Base-by-base conservation (phyloP, 1,140 invertebrate genomes). In the Batillaria attramentaria region DNA sequence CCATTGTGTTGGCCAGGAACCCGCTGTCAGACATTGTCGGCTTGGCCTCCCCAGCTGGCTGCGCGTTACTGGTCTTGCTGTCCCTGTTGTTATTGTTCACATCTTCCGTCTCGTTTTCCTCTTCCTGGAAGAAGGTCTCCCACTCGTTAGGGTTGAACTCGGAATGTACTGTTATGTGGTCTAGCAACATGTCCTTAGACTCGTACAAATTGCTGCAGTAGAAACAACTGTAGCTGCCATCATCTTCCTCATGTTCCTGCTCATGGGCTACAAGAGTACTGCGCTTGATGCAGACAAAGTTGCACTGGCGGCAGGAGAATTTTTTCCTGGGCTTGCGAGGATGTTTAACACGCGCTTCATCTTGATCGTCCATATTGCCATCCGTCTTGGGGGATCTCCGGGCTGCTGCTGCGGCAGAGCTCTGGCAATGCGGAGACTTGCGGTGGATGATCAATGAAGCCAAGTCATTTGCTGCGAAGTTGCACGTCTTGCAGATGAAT, bases 401-500 rank as follows among this genome's bases (percentile, higher is more conserved):
- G 4, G 41, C 28, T 20, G 75, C 46, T 24, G 76, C 76, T 62
- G 39, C n/a, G 37, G 54, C 76, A 37, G 62, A 24, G 20, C 66
- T 72, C 39, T 35, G 35, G 28, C 54, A 79, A 39, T 79, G 79
- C 69, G 88, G 86, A 4, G 79, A 82, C 57, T 84, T 82, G 69
- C 87, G 85, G 74, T 90, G 89, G 57, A 88, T 85, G 6, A 89
- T 72, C 62, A 90, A 87, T n/a, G 84, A 82, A 18, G 84, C 81
- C 24, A 90, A 70, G 54, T 88, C 86, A 33, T 84, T 81, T 33
- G 86, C 86, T 43, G 84, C 83, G 70, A 84, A 87, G 54, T 78
- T 70, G 66, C 89, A 90, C 68, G 87, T 84, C 43, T 85, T 86
- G 79, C 89, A 90, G 76, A 84, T 86, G 73, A 87, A 87, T 79